Evolutionary conservation across 2,113 vertebrate genomes (phyloP), one percentile per base, ranked within the genome.

Genomic region (Eudyptes chrysolophus): DNA sequence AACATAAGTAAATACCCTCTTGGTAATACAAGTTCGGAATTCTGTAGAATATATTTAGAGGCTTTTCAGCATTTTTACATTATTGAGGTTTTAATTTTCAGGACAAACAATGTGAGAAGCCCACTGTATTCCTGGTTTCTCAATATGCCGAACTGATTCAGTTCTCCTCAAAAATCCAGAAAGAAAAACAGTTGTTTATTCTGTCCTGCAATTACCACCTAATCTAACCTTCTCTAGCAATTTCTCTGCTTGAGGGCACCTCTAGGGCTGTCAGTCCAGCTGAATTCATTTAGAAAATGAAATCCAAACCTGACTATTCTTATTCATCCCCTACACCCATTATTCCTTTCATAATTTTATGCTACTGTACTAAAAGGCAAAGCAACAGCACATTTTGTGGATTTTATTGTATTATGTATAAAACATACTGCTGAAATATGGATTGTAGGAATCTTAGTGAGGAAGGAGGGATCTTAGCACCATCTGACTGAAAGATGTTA

Each of bases 401-500:
- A 85, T 92, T 91, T 92, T 69, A 65, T 10, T 84, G 65, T 75
- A 46, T 76, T 85, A 38, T 29, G 58, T 69, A 76, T 58, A 87
- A 87, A 90, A 57, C 40, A 84, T 55, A 71, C 61, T 29, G 51
- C 89, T 96, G 80, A 94, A 94, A 94, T 82, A 72, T 19, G 48
- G 84, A 61, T 34, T 89, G 44, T 44, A 84, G 72, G 70, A 83
- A 52, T 83, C 75, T 76, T 26, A 29, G 72, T 58, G 77, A 91
- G 85, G 83, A 81, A 90, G 86, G 48, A 78, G 72, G 40, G 30
- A 80, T 65, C 66, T 82, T 64, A 75, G 77, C 81, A 89, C 80
- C 94, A 96, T 97, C 94, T 97, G 96, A 97, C 65, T 77, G 34
- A 95, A 97, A 96, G 96, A 96, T 96, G 95, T 94, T 84, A 91